Evolutionary conservation across 2,888 invertebrate species (phyloP).

Genomic region (Scaptomyza parva): DNA sequence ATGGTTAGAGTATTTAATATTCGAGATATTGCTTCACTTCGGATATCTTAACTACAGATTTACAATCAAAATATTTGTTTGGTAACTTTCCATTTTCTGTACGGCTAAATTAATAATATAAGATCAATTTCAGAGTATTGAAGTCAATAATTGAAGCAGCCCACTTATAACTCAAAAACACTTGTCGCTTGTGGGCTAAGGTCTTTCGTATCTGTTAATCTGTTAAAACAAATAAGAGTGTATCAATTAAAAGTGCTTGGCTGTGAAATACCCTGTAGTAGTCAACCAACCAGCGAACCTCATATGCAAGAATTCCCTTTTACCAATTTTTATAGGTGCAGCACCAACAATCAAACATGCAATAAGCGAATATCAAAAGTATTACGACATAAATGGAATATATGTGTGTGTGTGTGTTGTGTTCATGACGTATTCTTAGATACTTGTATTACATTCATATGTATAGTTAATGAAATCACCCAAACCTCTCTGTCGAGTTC

Average conservation of each 20-base stretch:
- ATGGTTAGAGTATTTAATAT: background rate
- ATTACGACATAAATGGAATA: conserved; percentile 25
- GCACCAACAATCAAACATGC: conserved; percentile 26
- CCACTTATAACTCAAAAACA: conserved; percentile 18
- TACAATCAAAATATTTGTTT: conserved; percentile 1
- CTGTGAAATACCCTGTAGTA: background rate
- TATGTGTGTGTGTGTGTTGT: background rate
- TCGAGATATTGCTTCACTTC: background rate
- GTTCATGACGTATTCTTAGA: conserved; percentile 19
- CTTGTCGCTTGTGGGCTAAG: conserved; percentile 37
- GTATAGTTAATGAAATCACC: conserved; percentile 45
- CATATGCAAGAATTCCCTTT: background rate
- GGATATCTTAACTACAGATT: background rate
- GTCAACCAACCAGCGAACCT: background rate
- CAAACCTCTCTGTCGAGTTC: conserved; percentile 7
- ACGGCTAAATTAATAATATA: background rate
- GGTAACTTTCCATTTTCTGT: conserved; percentile 20
- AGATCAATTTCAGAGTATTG: conserved; percentile 1
- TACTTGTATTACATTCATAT: conserved; percentile 38
- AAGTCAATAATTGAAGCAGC: conserved; percentile 1
- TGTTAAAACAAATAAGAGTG: conserved; percentile 29
- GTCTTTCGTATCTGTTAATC: conserved; percentile 49
- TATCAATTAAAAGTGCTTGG: background rate
- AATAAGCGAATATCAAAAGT: conserved; percentile 12
- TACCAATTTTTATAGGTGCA: background rate